These are phyloP conservation scores for Tenebrio molitor DNA, from an alignment of 1,140 invertebrate genomes.

Conservation along the genomic window DNA sequence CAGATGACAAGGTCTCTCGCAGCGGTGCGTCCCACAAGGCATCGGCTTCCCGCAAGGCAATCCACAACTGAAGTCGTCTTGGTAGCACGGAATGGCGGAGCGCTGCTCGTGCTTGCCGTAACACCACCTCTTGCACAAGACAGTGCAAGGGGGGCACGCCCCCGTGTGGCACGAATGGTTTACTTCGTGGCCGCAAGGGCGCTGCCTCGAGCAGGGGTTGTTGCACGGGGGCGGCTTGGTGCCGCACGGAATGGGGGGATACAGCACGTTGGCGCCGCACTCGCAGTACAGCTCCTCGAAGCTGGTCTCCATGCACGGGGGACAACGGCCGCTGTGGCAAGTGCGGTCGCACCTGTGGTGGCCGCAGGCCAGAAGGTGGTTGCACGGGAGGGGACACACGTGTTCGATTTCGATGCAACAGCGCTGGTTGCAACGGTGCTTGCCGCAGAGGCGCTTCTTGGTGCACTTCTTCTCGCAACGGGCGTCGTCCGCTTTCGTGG, in stretches of 20 bases:
- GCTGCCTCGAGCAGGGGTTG: constrained; percentile 81
- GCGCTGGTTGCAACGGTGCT: constrained; percentile 88
- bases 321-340: constrained; percentile 92
- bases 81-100: constrained; percentile 90
- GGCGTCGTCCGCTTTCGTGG: constrained; percentile 77
- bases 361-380: constrained; percentile 85
- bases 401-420: constrained; percentile 93
- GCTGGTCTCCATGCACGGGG: constrained; percentile 86
- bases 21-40: constrained; percentile 73
- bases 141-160: constrained; percentile 93
- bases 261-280: constrained; percentile 88
- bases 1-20: constrained; percentile 75
- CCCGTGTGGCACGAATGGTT: constrained; percentile 85
- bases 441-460: constrained; percentile 88
- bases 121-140: constrained; percentile 80
- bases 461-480: constrained; percentile 90
- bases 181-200: constrained; percentile 85
- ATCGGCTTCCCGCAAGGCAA: constrained; percentile 82
- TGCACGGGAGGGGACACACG: constrained; percentile 86
- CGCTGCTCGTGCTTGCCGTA: constrained; percentile 91
- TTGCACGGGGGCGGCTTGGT: constrained; percentile 85
- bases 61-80: constrained; percentile 92
- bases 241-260: constrained; percentile 93
- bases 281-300: constrained; percentile 90
- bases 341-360: constrained; percentile 88